Evolutionary conservation across 2,113 vertebrate genomes (phyloP).

Genomic region (Aythya baeri): DNA sequence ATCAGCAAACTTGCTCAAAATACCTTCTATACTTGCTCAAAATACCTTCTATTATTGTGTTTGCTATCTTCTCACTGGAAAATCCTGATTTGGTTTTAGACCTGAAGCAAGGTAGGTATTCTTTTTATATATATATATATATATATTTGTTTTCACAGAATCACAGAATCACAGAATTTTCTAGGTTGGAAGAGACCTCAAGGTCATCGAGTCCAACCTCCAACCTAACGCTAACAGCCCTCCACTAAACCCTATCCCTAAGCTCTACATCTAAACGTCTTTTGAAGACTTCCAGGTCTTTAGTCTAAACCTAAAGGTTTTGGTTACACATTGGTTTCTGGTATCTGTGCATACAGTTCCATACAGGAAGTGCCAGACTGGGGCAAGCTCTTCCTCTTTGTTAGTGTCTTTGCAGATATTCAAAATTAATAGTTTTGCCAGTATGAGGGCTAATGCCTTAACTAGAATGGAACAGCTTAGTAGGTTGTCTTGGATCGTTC

Average conservation of each 20-base stretch:
- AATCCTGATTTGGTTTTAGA: neutral
- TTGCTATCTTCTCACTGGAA: neutral
- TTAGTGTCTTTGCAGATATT: neutral
- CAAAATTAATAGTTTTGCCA: neutral
- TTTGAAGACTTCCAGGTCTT: too few species aligned
- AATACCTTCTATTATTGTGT: too few species aligned
- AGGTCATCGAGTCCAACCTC: too few species aligned
- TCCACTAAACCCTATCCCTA: too few species aligned
- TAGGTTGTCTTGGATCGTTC: neutral
- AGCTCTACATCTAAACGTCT: too few species aligned
- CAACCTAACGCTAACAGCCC: too few species aligned
- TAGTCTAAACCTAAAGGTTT: neutral
- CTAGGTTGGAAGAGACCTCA: too few species aligned
- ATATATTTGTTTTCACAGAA: neutral
- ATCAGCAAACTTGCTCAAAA: too few species aligned
- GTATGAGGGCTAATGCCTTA: fast-evolving
- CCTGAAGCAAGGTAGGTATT: neutral
- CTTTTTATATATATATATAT: too few species aligned
- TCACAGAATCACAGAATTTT: too few species aligned
- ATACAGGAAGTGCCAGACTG: neutral
- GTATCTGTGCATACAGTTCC: neutral
- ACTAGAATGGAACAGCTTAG: neutral
- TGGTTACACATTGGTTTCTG: neutral
- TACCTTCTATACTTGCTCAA: too few species aligned
- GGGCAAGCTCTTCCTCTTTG: neutral